phyloP scores from a whole-genome alignment of 2,113 vertebrate genomes.

The Thermophis baileyi region DNA sequence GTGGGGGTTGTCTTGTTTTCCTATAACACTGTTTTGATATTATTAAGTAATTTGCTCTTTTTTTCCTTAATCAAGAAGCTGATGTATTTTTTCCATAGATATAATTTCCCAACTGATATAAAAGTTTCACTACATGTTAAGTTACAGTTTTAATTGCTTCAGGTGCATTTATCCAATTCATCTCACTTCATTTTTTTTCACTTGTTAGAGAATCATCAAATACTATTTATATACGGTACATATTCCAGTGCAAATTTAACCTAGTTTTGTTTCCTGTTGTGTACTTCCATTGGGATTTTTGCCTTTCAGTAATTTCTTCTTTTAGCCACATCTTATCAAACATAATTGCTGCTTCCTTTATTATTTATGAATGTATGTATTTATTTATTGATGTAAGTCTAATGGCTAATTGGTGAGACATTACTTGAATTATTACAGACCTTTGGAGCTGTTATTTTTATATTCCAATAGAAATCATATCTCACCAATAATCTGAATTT shows the following conservation, averaged over 20 bases:
- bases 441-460: neutral
- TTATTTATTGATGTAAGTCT: neutral
- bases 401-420: neutral
- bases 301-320: conserved; percentile 12
- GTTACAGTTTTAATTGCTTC: neutral
- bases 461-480: neutral
- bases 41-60: neutral
- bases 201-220: neutral
- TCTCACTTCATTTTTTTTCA: neutral
- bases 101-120: neutral
- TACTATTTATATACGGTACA: neutral
- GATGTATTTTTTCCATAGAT: neutral
- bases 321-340: conserved; percentile 16
- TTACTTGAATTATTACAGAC: neutral
- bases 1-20: neutral
- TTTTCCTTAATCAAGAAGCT: too few relatives aligned
- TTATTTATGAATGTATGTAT: neutral
- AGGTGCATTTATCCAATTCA: neutral
- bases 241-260: neutral
- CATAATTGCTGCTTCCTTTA: conserved; percentile 22
- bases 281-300: conserved; percentile 9
- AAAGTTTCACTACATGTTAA: neutral
- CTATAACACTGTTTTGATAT: neutral
- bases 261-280: conserved; percentile 9
- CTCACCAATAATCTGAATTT: neutral